Base-by-base conservation (phyloP, 2,113 vertebrate genomes). In the Varanus komodoensis region DNA sequence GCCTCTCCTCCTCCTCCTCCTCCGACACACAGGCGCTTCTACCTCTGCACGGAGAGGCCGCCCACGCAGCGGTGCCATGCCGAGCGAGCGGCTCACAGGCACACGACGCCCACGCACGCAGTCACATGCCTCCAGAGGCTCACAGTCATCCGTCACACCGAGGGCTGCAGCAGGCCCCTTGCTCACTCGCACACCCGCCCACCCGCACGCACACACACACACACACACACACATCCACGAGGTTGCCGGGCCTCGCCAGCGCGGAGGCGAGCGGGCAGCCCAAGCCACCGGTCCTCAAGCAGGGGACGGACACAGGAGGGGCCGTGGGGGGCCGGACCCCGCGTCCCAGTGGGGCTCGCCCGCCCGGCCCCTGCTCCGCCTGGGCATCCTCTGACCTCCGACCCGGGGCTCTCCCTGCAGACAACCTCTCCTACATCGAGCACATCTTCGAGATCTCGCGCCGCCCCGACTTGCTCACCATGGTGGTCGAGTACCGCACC, bases 371-470 rank as follows among this genome's bases (percentile, higher is more conserved):
- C 54, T 54, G 14, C 15, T 9, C 7, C 67, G 3, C 21, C 0
- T 3, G 3, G n/a, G 34, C n/a, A 5, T 7, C 52, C 34, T 34
- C 57, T 44, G 3, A 44, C 8, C 85, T 89, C 50, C 50, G 11
- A 68, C 87, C 78, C 29, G 19, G 3, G 3, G 14, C 29, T 3
- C 1, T 4, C 4, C 3, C 34, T 61, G 2, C 96, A 99, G 98
- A 99, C 96, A 98, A 99, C 95, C 97, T 99, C 50, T 98, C 98
- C 2, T 99, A 99, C 96, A 98, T 99, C 8, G 98, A 99, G 96
- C 98, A 99, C 97, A 98, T 99, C 96, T 99, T 99, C 4, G 98
- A 99, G 97, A 99, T 99, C 90, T 99, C 99, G 0, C 97, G 98
- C 87, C 97, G 98, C 68, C 99, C 99, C 0, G 99, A 99, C 95